A percentile compares a stretch with the other conserved stretches of the same genome.
phyloP scores from a whole-genome alignment of 2,797 vertebrate genomes.

The Falco columbarius region DNA sequence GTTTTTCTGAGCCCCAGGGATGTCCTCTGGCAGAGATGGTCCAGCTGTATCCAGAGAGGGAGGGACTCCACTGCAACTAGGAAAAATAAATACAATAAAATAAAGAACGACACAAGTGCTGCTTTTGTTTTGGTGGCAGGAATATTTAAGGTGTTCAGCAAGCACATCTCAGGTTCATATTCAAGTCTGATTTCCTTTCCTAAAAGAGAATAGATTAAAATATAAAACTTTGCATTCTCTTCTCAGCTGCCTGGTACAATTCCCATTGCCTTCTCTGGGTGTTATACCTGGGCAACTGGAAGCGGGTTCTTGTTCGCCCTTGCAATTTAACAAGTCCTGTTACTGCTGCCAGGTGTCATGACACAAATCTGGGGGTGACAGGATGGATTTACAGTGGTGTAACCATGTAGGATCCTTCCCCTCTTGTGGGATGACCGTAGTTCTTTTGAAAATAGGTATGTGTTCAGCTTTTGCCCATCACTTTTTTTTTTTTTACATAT shows the following conservation, averaged over 20 bases:
- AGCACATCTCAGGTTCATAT: neutral
- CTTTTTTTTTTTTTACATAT: neutral
- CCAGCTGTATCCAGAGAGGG: constrained; percentile 11
- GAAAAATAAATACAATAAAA: neutral
- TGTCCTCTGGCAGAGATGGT: constrained; percentile 54
- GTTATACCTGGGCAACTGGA: neutral
- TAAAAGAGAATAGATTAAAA: constrained; percentile 28
- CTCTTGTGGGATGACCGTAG: neutral
- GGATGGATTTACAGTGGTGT: neutral
- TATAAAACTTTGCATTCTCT: neutral
- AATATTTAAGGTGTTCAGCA: neutral
- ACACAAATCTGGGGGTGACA: neutral
- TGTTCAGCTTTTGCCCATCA: neutral
- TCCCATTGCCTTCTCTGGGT: neutral
- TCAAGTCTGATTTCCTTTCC: neutral
- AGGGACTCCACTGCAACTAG: neutral
- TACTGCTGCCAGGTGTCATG: neutral
- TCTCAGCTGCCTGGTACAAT: neutral
- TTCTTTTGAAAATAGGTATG: neutral
- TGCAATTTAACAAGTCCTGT: neutral
- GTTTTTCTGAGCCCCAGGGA: constrained; percentile 46
- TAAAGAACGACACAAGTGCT: neutral
- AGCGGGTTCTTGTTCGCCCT: neutral
- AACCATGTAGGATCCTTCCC: neutral
- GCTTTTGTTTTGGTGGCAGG: neutral